phyloP scores from a whole-genome alignment of 2,888 invertebrate genomes.

The Atrina japonica region DNA sequence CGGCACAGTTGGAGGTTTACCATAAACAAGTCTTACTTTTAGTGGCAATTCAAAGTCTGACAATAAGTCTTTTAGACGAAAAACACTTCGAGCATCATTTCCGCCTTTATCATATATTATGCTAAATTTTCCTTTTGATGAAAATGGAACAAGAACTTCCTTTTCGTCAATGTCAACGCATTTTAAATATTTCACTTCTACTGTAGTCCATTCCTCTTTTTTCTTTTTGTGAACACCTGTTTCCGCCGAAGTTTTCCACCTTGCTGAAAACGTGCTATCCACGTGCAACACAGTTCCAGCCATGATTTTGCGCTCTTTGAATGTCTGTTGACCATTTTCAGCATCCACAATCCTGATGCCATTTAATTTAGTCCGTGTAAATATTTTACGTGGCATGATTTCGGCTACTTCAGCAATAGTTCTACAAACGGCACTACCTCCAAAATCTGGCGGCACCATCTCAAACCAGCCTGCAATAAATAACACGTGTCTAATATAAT shows the following conservation, averaged over 20 bases:
- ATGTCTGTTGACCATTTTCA: conserved; percentile 53
- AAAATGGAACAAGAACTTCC: conserved; percentile 66
- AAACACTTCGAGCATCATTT: conserved; percentile 62
- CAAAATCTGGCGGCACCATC: conserved; percentile 70
- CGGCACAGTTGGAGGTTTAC: conserved; percentile 71
- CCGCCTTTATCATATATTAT: conserved; percentile 67
- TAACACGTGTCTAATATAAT: background rate
- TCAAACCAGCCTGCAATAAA: conserved; percentile 71
- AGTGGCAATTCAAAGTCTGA: conserved; percentile 64
- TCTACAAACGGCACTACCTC: conserved; percentile 59
- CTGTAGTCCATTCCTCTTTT: conserved; percentile 63
- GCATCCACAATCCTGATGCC: conserved; percentile 60
- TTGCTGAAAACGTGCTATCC: conserved; percentile 66
- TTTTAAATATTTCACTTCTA: conserved; percentile 70
- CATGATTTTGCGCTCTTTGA: conserved; percentile 63
- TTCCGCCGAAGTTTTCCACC: conserved; percentile 68
- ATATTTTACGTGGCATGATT: conserved; percentile 67
- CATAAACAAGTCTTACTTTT: conserved; percentile 71
- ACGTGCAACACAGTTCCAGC: conserved; percentile 66
- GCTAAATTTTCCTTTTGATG: conserved; percentile 68
- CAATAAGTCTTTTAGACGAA: conserved; percentile 70
- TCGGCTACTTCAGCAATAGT: conserved; percentile 67
- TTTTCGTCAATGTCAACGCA: conserved; percentile 62
- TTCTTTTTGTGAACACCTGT: conserved; percentile 68
- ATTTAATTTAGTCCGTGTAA: conserved; percentile 66